Conservation (phyloP, 2,797 vertebrate genomes). For the Clarias laeviceps region DNA sequence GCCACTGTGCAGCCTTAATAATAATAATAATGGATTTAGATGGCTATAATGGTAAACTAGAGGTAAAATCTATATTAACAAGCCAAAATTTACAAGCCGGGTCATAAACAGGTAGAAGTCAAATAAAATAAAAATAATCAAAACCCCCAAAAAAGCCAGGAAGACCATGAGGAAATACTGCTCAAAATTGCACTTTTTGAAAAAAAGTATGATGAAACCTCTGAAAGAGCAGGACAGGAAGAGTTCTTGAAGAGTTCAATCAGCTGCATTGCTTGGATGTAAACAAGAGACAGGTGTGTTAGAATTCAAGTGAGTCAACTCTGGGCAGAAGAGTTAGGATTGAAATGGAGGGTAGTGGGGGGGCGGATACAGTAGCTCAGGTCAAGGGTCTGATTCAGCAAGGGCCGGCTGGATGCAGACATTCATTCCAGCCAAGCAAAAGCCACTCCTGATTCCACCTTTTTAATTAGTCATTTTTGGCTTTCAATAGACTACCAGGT, state of each 20-base stretch:
- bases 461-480: neutral
- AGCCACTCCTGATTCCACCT: too few relatives aligned
- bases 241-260: neutral
- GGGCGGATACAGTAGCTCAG: neutral
- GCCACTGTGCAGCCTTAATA: too few relatives aligned
- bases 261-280: neutral
- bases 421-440: too few relatives aligned
- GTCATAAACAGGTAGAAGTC: neutral
- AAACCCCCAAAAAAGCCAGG: neutral
- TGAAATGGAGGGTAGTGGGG: neutral
- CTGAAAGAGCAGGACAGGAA: neutral
- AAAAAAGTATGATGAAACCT: neutral
- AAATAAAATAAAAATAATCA: neutral
- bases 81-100: neutral
- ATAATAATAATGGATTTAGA: neutral
- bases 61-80: neutral
- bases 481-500: too few relatives aligned
- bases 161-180: neutral
- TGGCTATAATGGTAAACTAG: neutral
- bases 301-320: neutral
- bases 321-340: neutral
- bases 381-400: too few relatives aligned
- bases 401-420: too few relatives aligned
- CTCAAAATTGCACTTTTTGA: too few relatives aligned
- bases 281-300: neutral